phyloP scores from a whole-genome alignment of 2,797 vertebrate species.

The Calcarius lapponicus region DNA sequence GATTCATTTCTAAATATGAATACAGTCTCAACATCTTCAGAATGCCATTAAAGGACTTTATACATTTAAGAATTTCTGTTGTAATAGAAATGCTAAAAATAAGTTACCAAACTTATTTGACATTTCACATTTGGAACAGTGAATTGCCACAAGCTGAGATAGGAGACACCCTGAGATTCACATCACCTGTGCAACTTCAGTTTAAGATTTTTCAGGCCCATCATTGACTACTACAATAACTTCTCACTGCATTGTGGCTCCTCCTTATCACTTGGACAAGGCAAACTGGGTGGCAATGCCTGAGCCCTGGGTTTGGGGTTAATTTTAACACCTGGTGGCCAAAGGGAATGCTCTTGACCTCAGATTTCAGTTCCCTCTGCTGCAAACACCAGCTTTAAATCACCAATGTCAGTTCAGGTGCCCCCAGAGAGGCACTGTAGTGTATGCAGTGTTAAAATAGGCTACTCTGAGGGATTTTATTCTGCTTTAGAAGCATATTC shows the following conservation, averaged over 20 bases:
- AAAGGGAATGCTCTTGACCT: background rate
- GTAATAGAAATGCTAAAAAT: background rate
- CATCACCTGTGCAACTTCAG: background rate
- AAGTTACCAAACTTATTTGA: background rate
- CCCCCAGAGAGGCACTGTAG: fast-evolving
- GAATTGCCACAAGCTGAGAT: background rate
- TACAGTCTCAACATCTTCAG: background rate
- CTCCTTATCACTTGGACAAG: background rate
- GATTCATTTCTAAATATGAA: background rate
- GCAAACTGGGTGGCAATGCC: background rate
- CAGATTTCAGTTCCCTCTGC: background rate
- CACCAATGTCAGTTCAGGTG: background rate
- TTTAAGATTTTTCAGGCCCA: background rate
- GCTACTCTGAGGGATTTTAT: background rate
- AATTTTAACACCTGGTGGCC: background rate
- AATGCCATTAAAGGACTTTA: background rate
- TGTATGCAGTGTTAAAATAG: background rate
- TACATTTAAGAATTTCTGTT: background rate
- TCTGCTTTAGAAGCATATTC: background rate
- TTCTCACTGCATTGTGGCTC: background rate
- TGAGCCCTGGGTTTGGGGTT: background rate
- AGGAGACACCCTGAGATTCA: background rate
- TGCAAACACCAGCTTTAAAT: background rate
- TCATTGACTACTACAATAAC: background rate
- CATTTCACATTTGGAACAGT: background rate